A percentile compares a stretch with the other conserved stretches of the same genome.
Evolutionary conservation across 2,797 vertebrate genomes (phyloP).

Genomic region (Lycodopsis pacificus): DNA sequence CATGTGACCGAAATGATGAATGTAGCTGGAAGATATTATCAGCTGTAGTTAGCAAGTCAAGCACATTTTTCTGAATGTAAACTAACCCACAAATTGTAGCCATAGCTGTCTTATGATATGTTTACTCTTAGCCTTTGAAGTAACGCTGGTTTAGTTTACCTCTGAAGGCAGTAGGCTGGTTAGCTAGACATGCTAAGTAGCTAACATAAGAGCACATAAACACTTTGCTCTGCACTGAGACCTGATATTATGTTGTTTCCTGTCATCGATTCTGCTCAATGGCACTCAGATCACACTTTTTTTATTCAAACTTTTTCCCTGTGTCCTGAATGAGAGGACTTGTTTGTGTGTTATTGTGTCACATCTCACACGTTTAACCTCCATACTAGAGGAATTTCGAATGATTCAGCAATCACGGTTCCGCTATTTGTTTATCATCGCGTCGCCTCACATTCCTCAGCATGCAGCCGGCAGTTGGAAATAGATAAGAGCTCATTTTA

Average conservation of each 20-base stretch:
- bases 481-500: slow-evolving; percentile 71
- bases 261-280: not conserved
- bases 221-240: not conserved
- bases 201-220: not conserved
- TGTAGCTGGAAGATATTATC: not conserved
- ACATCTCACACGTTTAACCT: slow-evolving; percentile 34
- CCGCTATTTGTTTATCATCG: slow-evolving; percentile 61
- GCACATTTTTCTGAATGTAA: not conserved
- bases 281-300: fast-evolving
- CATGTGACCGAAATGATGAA: not conserved
- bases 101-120: not conserved
- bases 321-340: not conserved
- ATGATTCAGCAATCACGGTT: slow-evolving; percentile 29
- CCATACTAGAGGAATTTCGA: slow-evolving; percentile 51
- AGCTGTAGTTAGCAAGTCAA: not conserved
- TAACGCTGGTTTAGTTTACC: not conserved
- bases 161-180: not conserved
- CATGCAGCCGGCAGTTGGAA: slow-evolving; percentile 60
- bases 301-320: not conserved
- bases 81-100: not conserved
- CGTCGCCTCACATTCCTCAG: slow-evolving; percentile 60
- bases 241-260: not conserved
- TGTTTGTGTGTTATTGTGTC: slow-evolving; percentile 49
- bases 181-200: not conserved
- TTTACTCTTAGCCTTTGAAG: not conserved